A percentile compares a stretch with the other conserved stretches of the same genome.
phyloP scores from a whole-genome alignment of 2,113 vertebrate species.

The Hepsetus odoe region DNA sequence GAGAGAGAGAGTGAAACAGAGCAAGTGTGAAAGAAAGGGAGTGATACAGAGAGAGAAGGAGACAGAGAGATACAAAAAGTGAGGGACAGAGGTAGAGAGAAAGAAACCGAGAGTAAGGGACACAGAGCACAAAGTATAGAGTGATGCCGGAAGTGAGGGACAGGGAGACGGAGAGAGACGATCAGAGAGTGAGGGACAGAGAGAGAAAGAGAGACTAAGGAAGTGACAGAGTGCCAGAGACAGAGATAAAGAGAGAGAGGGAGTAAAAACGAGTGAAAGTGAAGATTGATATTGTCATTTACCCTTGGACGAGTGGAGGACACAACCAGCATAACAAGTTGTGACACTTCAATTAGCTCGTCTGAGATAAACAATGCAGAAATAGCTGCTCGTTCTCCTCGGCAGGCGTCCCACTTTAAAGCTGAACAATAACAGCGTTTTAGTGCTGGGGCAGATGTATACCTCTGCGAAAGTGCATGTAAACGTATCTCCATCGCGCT shows the following conservation, averaged over 20 bases:
- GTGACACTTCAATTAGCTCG: slow-evolving; percentile 62
- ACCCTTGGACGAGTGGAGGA: slow-evolving; percentile 53
- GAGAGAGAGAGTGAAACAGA: no score
- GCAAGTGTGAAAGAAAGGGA: neutral
- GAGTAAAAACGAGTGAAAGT: slow-evolving; percentile 22
- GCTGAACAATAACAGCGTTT: slow-evolving; percentile 3
- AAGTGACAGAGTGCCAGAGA: neutral
- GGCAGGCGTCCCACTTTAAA: slow-evolving; percentile 16
- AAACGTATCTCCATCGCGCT: neutral
- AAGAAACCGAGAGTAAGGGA: no score
- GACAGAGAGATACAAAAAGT: no score
- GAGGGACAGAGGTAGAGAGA: no score
- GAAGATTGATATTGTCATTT: slow-evolving; percentile 54
- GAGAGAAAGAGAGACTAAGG: neutral
- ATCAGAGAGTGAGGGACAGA: neutral
- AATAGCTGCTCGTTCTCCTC: slow-evolving; percentile 24
- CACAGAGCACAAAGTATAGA: no score
- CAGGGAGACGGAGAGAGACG: neutral
- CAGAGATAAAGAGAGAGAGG: neutral
- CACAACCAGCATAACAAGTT: slow-evolving; percentile 53
- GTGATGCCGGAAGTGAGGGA: neutral
- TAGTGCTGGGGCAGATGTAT: slow-evolving; percentile 7
- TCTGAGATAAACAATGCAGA: slow-evolving; percentile 55
- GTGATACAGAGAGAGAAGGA: neutral
- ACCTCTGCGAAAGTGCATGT: neutral